phyloP scores from a whole-genome alignment of 2,797 vertebrate genomes.

The Paedocypris micromegethes region DNA sequence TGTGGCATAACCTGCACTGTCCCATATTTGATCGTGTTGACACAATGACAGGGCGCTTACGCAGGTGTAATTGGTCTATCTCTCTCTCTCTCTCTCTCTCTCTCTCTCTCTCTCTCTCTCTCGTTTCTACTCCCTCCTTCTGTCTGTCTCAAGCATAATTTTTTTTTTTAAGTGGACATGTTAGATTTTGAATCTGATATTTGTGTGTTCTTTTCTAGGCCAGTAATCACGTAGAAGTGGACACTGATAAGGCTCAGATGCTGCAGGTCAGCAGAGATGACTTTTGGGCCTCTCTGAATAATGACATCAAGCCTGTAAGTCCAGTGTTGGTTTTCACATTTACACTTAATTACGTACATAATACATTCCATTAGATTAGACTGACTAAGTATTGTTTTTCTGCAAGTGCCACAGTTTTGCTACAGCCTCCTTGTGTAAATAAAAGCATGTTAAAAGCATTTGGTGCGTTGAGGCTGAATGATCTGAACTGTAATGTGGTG shows the following conservation, averaged over 20 bases:
- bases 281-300: slow-evolving; percentile 86
- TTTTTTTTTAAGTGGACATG: slow-evolving; percentile 37
- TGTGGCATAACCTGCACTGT: slow-evolving; percentile 39
- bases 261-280: slow-evolving; percentile 80
- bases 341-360: neutral
- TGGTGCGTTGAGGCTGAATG: no score
- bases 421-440: no score
- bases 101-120: slow-evolving; percentile 47
- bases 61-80: slow-evolving; percentile 57
- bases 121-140: slow-evolving; percentile 20
- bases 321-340: neutral
- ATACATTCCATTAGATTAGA: no score
- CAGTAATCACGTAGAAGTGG: slow-evolving; percentile 86
- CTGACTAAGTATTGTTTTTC: no score
- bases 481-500: no score
- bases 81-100: slow-evolving; percentile 49
- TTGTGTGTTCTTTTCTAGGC: slow-evolving; percentile 64
- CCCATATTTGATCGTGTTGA: slow-evolving; percentile 81
- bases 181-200: slow-evolving; percentile 32
- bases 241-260: slow-evolving; percentile 85
- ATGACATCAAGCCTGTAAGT: slow-evolving; percentile 94
- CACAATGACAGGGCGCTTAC: slow-evolving; percentile 65
- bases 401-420: no score
- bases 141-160: no score
- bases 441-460: no score